These are phyloP conservation scores for Drosophila sordidula DNA, from an alignment of 2,888 invertebrate species.

Conservation along the genomic window DNA sequence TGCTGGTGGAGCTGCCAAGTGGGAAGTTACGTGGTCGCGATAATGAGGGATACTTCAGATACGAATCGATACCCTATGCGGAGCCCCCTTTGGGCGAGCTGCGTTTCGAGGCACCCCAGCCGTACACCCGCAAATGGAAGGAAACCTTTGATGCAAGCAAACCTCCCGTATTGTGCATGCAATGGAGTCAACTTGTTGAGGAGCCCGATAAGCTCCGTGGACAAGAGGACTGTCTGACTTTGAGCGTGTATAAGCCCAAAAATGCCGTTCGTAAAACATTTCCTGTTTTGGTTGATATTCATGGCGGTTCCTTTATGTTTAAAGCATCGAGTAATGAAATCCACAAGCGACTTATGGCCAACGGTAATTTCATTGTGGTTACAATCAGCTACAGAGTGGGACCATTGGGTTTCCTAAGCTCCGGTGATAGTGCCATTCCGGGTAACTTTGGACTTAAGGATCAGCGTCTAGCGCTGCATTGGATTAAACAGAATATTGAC, in stretches of 20 bases:
- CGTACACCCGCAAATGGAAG: conserved; percentile 62
- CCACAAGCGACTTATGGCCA: conserved; percentile 87
- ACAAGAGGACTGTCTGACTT: conserved; percentile 88
- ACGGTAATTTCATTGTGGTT: conserved; percentile 88
- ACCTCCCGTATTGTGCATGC: conserved; percentile 87
- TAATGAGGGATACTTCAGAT: conserved; percentile 86
- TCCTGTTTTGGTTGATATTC: conserved; percentile 89
- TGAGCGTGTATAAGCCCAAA: conserved; percentile 88
- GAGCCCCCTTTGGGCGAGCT: conserved; percentile 88
- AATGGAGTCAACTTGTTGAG: conserved; percentile 86
- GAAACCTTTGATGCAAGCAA: conserved; percentile 86
- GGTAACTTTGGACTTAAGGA: conserved; percentile 61
- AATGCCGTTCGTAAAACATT: conserved; percentile 65
- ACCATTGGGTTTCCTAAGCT: conserved; percentile 90
- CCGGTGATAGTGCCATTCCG: conserved; percentile 89
- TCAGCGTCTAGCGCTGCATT: conserved; percentile 55
- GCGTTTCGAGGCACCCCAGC: conserved; percentile 86
- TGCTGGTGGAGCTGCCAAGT: conserved; percentile 64
- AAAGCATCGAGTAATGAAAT: conserved; percentile 86
- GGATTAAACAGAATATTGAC: conserved; percentile 52
- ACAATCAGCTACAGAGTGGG: conserved; percentile 90
- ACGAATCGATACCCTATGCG: conserved; percentile 89
- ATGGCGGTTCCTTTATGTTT: conserved; percentile 90
- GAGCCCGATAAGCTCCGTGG: conserved; percentile 84
- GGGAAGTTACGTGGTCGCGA: conserved; percentile 76